phyloP scores from a whole-genome alignment of 1,140 invertebrate species.

The Drosophila novamexicana region DNA sequence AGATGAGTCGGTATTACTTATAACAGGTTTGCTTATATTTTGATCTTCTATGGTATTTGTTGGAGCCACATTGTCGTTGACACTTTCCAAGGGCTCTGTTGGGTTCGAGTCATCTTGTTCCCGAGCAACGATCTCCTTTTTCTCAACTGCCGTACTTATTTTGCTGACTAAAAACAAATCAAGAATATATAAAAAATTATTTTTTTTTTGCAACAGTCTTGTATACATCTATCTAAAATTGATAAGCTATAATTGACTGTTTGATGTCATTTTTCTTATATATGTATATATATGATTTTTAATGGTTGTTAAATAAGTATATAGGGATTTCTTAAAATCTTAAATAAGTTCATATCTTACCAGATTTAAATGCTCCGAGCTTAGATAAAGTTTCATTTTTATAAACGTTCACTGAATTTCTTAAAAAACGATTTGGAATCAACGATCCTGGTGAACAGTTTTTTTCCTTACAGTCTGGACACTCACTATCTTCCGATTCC shows the following conservation, averaged over 20 bases:
- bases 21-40: slow-evolving; percentile 37
- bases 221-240: too few relatives aligned
- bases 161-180: slow-evolving; percentile 18
- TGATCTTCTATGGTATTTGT: slow-evolving; percentile 12
- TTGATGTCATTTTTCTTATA: too few relatives aligned
- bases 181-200: not conserved
- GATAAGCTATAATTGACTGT: not conserved
- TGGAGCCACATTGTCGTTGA: not conserved
- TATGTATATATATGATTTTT: too few relatives aligned
- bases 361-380: slow-evolving; percentile 49
- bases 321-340: not conserved
- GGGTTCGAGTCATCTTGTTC: slow-evolving; percentile 12
- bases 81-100: not conserved
- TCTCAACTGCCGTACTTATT: slow-evolving; percentile 7
- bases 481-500: slow-evolving; percentile 97
- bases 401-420: slow-evolving; percentile 94
- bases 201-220: too few relatives aligned
- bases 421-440: slow-evolving; percentile 95
- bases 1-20: slow-evolving; percentile 8
- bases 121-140: slow-evolving; percentile 9
- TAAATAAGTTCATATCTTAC: slow-evolving; percentile 29
- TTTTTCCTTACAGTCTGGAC: slow-evolving; percentile 96
- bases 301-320: too few relatives aligned
- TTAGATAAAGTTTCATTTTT: slow-evolving; percentile 95
- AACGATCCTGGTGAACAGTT: slow-evolving; percentile 96